Percentiles rank a stretch among this genome's conserved stretches.
These are phyloP conservation scores for Grus americana DNA, from an alignment of 2,113 vertebrate genomes.

Conservation along the genomic window DNA sequence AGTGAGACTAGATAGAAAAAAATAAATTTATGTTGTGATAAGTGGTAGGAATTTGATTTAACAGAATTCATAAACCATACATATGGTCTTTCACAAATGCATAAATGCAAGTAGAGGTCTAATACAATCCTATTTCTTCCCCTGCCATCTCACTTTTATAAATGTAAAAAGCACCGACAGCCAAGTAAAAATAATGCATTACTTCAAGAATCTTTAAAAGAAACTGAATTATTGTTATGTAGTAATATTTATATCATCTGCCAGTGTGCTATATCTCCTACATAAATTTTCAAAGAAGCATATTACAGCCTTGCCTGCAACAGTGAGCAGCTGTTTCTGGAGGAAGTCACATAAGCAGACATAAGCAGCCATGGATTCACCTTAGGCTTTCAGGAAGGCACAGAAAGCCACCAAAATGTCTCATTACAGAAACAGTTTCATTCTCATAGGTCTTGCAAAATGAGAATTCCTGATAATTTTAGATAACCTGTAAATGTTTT, in stretches of 20 bases:
- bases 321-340: neutral
- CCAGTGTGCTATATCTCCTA: neutral
- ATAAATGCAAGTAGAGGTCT: neutral
- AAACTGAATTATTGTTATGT: conserved; percentile 17
- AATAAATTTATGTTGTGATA: conserved; percentile 3
- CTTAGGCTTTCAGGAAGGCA: neutral
- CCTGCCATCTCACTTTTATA: conserved; percentile 4
- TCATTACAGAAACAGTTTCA: neutral
- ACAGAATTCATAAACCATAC: conserved; percentile 21
- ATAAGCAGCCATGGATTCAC: neutral
- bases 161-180: conserved; percentile 2
- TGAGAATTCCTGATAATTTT: neutral
- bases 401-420: neutral
- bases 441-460: neutral
- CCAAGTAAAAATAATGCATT: conserved; percentile 25
- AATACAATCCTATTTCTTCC: conserved; percentile 26
- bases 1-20: neutral
- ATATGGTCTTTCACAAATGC: neutral
- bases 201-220: conserved; percentile 21
- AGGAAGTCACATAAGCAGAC: neutral
- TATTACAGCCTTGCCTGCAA: neutral
- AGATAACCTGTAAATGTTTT: neutral
- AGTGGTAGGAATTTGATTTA: conserved; percentile 9
- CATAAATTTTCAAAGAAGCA: neutral
- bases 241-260: neutral